Conservation (phyloP, 1,140 invertebrate genomes). For the Drosophila guanche region DNA sequence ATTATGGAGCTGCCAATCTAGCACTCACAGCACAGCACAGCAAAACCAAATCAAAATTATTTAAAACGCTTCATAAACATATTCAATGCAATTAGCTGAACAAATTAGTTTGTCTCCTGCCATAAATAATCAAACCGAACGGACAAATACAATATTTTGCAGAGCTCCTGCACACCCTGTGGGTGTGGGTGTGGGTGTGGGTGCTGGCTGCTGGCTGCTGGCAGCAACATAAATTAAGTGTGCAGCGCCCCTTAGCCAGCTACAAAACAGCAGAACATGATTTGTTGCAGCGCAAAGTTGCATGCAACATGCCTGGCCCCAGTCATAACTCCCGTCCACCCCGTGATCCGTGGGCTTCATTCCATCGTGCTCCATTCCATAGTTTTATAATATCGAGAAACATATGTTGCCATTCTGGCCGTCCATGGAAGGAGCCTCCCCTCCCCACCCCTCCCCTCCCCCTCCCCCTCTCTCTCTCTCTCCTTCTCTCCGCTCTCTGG, state of each 20-base stretch:
- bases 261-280: conserved; percentile 31
- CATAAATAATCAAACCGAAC: conserved; percentile 21
- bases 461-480: no score
- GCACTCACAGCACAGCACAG: conserved; percentile 6
- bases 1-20: conserved; percentile 20
- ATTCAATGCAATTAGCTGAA: conserved; percentile 39
- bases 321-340: no score
- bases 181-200: no score
- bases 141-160: no score
- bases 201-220: no score
- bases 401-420: conserved; percentile 66
- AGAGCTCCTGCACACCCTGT: no score
- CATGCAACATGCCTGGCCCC: conserved; percentile 43
- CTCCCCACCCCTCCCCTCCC: no score
- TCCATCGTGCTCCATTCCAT: conserved; percentile 12
- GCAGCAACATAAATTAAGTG: conserved; percentile 41
- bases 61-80: conserved; percentile 41
- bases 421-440: conserved; percentile 3
- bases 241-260: conserved; percentile 15
- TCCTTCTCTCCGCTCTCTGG: neutral
- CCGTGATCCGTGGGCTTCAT: neutral
- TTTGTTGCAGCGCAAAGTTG: conserved; percentile 52
- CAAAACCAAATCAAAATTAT: conserved; percentile 36
- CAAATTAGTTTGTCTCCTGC: conserved; percentile 16
- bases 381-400: conserved; percentile 72